These are phyloP conservation scores for Strix uralensis DNA, from an alignment of 2,113 vertebrate genomes.

Conservation along the genomic window DNA sequence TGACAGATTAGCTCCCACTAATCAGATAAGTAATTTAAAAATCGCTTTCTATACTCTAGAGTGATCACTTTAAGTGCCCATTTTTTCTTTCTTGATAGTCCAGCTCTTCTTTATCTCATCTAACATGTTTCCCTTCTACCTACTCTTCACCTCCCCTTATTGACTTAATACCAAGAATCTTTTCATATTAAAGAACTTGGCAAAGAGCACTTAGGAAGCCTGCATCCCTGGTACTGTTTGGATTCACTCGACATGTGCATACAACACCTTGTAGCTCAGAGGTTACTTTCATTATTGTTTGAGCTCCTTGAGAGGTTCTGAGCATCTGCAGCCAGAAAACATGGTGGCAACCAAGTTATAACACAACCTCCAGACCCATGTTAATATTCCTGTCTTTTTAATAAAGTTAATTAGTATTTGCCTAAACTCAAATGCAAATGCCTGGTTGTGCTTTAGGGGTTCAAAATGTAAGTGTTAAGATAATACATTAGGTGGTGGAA, in stretches of 20 bases:
- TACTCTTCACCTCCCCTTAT: background rate
- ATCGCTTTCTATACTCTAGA: background rate
- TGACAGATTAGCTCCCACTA: constrained; percentile 18
- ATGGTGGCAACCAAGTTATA: background rate
- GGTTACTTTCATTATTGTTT: background rate
- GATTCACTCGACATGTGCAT: rapidly evolving
- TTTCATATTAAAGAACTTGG: background rate
- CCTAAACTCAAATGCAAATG: background rate
- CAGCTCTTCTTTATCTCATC: constrained; percentile 35
- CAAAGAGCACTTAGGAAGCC: background rate
- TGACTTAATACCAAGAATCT: background rate
- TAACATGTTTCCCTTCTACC: background rate
- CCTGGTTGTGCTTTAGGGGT: background rate
- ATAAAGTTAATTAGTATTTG: background rate
- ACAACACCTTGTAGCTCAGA: background rate
- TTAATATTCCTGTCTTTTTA: background rate
- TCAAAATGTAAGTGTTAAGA: background rate
- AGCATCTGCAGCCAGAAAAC: background rate
- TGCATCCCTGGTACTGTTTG: background rate
- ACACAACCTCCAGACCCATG: background rate
- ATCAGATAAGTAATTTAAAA: constrained; percentile 59
- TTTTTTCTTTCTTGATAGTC: background rate
- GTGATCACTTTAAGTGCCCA: background rate
- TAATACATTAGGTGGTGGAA: background rate
- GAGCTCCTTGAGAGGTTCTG: background rate